Conservation (phyloP, 2,113 vertebrate genomes). For the Fukomys damarensis region DNA sequence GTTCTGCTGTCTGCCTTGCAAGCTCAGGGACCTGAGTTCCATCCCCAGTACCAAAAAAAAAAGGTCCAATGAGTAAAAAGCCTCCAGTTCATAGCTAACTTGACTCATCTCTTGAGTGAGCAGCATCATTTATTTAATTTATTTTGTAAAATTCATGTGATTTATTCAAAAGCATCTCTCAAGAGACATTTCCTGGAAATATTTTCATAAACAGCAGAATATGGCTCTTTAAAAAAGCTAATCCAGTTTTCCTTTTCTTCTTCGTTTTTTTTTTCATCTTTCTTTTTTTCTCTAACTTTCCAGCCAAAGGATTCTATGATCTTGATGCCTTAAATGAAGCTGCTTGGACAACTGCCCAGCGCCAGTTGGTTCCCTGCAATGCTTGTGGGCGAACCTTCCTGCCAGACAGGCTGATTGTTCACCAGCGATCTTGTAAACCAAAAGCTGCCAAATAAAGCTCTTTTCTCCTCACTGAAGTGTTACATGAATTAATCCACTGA, state of each 20-base stretch:
- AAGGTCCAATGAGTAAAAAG: constrained; percentile 74
- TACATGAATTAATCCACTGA: constrained; percentile 63
- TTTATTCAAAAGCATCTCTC: constrained; percentile 87
- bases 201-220: constrained; percentile 85
- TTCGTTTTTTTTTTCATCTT: background rate
- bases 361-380: constrained; percentile 88
- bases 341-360: constrained; percentile 88
- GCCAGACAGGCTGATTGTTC: constrained; percentile 89
- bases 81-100: constrained; percentile 81
- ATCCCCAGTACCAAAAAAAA: too few relatives aligned
- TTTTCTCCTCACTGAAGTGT: constrained; percentile 15
- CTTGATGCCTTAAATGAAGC: constrained; percentile 88
- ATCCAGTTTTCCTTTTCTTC: constrained; percentile 79
- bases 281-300: constrained; percentile 72
- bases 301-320: constrained; percentile 91
- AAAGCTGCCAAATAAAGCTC: constrained; percentile 83
- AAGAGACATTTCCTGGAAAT: constrained; percentile 91
- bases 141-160: constrained; percentile 79
- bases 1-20: too few relatives aligned
- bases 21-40: too few relatives aligned
- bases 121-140: constrained; percentile 43
- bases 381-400: constrained; percentile 89
- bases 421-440: constrained; percentile 88
- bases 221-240: constrained; percentile 85
- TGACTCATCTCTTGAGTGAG: constrained; percentile 79